Base-by-base conservation (phyloP, 1,140 invertebrate species). In the Pygmarrhopalites habei region DNA sequence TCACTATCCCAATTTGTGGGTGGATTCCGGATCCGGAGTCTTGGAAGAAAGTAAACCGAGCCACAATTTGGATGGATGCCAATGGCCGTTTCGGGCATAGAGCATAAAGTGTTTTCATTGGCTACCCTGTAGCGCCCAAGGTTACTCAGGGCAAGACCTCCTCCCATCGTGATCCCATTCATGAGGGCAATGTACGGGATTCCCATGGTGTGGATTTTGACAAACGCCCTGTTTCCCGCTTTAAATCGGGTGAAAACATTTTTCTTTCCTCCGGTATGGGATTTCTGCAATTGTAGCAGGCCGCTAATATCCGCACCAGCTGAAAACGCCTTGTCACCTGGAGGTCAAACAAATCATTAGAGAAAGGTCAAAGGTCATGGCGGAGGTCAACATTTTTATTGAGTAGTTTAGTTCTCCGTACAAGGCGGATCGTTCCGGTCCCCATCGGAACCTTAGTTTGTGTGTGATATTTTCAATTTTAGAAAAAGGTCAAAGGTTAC, bases 31-130 rank as follows among this genome's bases (percentile, higher is more conserved):
- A n/a, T n/a, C n/a, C n/a, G n/a, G n/a, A 99, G 77, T 66, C 91
- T 81, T 4, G 95, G 86, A 41, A 99, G 79, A 73, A 99, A 95
- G 72, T 95, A 86, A 12, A 86, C 85, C 14, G 86, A 92, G 29
- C 97, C 97, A 47, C 99, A 95, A 82, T 99, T 97, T 12, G 95
- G 93, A 73, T 98, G 95, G 17, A 99, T 79, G 17, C 92, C 91
- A 72, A 95, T 95, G 25, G 85, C 86, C 2, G 64, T 69, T 46
- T 98, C 94, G n/a, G 95, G 97, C 96, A 99, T 99, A 17, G 97
- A 94, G 78, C 98, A 94, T n/a, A 98, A 69, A 0, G 95, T 95
- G 70, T 84, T 88, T 76, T 99, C 96, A 7, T 95, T 98, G 7
- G 94, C 94, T 19, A 99, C 84, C 67, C 95, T 82, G 75, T 92